A percentile compares a stretch with the other conserved stretches of the same genome.
Evolutionary conservation across 2,113 vertebrate species (phyloP).

Genomic region (Setophaga petechia): DNA sequence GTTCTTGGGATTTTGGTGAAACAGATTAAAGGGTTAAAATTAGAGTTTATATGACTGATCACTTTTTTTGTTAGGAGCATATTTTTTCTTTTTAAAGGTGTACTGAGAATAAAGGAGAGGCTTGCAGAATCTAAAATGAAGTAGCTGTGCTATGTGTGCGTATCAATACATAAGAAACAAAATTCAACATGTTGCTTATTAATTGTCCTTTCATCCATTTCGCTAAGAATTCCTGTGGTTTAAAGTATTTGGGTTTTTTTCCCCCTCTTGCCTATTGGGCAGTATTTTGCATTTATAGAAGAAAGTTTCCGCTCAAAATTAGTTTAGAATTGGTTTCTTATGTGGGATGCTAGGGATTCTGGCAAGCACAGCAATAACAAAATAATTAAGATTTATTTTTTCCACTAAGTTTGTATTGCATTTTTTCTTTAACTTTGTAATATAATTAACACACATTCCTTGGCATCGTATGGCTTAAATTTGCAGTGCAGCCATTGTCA

Average conservation of each 20-base stretch:
- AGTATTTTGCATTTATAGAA: conserved; percentile 27
- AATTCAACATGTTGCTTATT: conserved; percentile 9
- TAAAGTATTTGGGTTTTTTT: not conserved
- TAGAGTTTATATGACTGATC: not conserved
- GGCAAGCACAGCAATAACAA: conserved; percentile 51
- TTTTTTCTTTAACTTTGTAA: conserved; percentile 31
- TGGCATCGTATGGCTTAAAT: conserved; percentile 2
- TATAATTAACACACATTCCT: conserved; percentile 22
- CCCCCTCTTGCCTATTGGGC: not conserved
- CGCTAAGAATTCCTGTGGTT: conserved; percentile 31
- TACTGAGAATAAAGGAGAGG: not conserved
- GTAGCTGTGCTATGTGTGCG: not conserved
- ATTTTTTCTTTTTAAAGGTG: not conserved
- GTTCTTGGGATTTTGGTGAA: not conserved
- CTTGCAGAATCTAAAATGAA: not conserved
- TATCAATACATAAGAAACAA: not conserved
- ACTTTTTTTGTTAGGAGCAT: not conserved
- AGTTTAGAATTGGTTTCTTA: conserved; percentile 59
- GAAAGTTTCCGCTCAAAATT: conserved; percentile 54
- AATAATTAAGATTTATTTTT: conserved; percentile 28
- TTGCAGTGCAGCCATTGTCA: conserved; percentile 8
- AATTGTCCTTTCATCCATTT: conserved; percentile 40
- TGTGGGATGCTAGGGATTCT: conserved; percentile 41
- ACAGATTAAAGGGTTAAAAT: not conserved
- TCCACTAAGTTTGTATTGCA: conserved; percentile 24